These are phyloP conservation scores for Pristionchus exspectatus DNA, from an alignment of 2,888 invertebrate species.

Conservation along the genomic window DNA sequence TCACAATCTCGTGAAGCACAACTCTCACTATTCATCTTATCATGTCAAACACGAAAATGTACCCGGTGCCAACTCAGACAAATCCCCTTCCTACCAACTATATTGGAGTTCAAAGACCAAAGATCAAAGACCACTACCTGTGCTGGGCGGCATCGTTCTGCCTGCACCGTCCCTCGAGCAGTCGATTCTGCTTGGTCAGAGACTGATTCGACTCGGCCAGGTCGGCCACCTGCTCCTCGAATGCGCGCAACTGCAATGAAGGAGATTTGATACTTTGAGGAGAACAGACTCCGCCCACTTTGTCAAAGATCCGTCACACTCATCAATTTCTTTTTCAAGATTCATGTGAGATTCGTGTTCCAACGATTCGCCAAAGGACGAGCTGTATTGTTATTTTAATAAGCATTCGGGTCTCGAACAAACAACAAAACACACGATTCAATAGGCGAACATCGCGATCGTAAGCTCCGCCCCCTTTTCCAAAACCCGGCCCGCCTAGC, in stretches of 20 bases:
- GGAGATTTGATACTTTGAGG: neutral
- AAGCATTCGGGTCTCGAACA: no score
- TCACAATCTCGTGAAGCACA: no score
- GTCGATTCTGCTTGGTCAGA: slow-evolving; percentile 91
- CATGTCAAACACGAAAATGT: no score
- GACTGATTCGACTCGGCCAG: slow-evolving; percentile 93
- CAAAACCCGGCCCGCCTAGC: slow-evolving; percentile 10
- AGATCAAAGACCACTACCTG: slow-evolving; percentile 13
- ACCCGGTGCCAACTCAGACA: no score
- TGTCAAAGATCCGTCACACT: neutral
- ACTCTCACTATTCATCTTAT: no score
- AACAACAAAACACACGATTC: no score
- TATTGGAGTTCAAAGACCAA: neutral
- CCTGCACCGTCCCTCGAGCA: slow-evolving; percentile 90
- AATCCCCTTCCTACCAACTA: neutral
- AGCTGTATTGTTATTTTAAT: no score
- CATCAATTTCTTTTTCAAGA: no score
- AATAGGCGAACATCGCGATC: no score
- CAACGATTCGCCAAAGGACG: neutral
- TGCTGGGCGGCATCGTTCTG: slow-evolving; percentile 79
- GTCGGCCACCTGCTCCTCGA: slow-evolving; percentile 83
- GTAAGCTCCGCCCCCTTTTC: no score
- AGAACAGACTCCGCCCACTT: slow-evolving; percentile 19
- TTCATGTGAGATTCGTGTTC: neutral
- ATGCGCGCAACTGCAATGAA: slow-evolving; percentile 63